phyloP scores from a whole-genome alignment of 2,113 vertebrate species.

The Strix uralensis region DNA sequence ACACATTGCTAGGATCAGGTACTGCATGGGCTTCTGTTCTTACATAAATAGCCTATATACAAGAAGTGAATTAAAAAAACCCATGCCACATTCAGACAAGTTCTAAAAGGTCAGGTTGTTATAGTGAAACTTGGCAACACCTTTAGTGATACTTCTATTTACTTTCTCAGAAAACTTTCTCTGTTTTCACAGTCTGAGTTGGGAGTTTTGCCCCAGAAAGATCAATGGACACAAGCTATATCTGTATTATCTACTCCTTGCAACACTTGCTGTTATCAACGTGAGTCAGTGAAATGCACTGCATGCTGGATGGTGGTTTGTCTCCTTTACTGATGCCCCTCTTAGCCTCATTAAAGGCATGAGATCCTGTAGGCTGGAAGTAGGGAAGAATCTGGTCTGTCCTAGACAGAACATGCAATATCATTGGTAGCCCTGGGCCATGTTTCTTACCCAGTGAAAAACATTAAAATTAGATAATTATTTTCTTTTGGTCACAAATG shows the following conservation, averaged over 20 bases:
- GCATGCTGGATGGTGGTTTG: background rate
- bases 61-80: background rate
- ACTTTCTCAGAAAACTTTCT: background rate
- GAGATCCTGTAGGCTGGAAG: background rate
- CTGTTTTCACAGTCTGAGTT: background rate
- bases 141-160: background rate
- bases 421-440: fast-evolving
- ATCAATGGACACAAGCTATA: too few species aligned
- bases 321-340: background rate
- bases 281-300: background rate
- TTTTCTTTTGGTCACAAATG: background rate
- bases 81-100: background rate
- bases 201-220: background rate
- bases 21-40: background rate
- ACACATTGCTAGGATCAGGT: background rate
- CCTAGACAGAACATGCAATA: background rate
- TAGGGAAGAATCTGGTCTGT: background rate
- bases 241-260: background rate
- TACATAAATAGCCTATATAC: background rate
- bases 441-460: background rate
- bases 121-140: background rate
- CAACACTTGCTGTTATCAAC: background rate
- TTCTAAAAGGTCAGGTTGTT: background rate
- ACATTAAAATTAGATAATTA: background rate
- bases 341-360: background rate